Conservation (phyloP, 2,888 invertebrate species). For the Mesoligia furuncula region DNA sequence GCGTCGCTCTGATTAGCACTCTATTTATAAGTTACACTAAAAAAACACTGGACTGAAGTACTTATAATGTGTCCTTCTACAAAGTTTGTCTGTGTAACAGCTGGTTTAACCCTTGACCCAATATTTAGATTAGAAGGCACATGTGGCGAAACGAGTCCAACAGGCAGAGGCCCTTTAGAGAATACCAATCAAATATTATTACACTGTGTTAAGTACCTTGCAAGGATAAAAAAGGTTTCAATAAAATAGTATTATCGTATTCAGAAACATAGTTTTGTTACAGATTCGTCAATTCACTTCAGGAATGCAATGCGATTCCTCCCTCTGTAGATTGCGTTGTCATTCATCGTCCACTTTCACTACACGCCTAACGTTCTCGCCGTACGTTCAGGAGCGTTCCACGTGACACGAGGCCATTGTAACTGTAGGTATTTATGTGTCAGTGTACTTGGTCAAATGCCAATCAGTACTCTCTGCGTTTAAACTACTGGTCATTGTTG, state of each 20-base stretch:
- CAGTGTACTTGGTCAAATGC: slow-evolving; percentile 33
- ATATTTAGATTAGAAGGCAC: slow-evolving; percentile 26
- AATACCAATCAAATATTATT: slow-evolving; percentile 23
- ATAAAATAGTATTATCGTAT: background rate
- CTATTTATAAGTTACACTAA: background rate
- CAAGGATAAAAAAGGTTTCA: background rate
- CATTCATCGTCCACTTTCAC: slow-evolving; percentile 8
- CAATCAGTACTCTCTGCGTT: slow-evolving; percentile 22
- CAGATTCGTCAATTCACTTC: background rate
- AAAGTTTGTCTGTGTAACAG: background rate
- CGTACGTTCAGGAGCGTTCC: background rate
- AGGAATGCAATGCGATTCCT: too few relatives aligned
- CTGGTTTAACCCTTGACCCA: slow-evolving; percentile 12
- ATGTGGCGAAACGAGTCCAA: slow-evolving; percentile 16
- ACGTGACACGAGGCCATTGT: slow-evolving; percentile 47
- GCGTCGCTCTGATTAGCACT: too few relatives aligned
- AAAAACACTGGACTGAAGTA: background rate
- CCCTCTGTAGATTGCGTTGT: background rate
- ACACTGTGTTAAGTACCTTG: background rate
- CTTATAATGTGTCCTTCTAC: background rate
- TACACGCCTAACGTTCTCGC: background rate
- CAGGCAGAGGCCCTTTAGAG: background rate
- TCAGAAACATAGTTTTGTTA: background rate
- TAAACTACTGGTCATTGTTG: slow-evolving; percentile 8
- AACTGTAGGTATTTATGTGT: slow-evolving; percentile 27